Percentiles rank a stretch among this genome's conserved stretches.
Conservation (phyloP, 2,797 vertebrate species). For the Melanotaenia nigrans region DNA sequence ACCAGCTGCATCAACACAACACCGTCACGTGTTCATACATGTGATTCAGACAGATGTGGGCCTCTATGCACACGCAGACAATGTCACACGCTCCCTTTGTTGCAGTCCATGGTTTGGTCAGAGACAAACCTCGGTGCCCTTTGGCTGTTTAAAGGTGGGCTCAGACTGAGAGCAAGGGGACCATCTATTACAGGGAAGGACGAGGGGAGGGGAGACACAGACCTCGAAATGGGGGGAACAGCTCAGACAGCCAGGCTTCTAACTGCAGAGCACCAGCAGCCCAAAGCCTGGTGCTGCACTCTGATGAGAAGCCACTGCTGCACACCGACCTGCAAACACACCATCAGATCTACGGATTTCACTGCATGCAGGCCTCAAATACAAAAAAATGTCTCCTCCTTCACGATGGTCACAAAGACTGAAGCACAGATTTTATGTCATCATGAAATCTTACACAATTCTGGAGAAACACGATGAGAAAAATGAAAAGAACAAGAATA, state of each 20-base stretch:
- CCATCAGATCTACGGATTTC: background rate
- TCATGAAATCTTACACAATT: background rate
- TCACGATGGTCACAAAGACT: background rate
- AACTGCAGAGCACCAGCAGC: constrained; percentile 28
- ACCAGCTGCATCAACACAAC: constrained; percentile 33
- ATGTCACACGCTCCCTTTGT: constrained; percentile 71
- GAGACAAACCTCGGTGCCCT: constrained; percentile 81
- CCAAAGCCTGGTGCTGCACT: constrained; percentile 9
- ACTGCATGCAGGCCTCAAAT: background rate
- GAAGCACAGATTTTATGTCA: background rate
- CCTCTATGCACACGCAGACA: constrained; percentile 56
- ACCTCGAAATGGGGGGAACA: constrained; percentile 27
- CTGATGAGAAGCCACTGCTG: background rate
- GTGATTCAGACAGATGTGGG: constrained; percentile 73
- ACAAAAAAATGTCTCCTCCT: background rate
- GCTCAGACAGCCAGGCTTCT: constrained; percentile 35
- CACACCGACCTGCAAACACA: constrained; percentile 1
- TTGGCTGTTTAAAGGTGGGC: constrained; percentile 85
- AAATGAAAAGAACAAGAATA: background rate
- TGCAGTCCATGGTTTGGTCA: constrained; percentile 64
- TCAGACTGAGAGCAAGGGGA: constrained; percentile 74
- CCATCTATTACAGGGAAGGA: constrained; percentile 81
- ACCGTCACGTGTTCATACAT: constrained; percentile 64
- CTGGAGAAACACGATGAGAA: background rate
- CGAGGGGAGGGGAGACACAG: constrained; percentile 19